Conservation (phyloP, 2,797 vertebrate species). For the Eulemur rubriventer region DNA sequence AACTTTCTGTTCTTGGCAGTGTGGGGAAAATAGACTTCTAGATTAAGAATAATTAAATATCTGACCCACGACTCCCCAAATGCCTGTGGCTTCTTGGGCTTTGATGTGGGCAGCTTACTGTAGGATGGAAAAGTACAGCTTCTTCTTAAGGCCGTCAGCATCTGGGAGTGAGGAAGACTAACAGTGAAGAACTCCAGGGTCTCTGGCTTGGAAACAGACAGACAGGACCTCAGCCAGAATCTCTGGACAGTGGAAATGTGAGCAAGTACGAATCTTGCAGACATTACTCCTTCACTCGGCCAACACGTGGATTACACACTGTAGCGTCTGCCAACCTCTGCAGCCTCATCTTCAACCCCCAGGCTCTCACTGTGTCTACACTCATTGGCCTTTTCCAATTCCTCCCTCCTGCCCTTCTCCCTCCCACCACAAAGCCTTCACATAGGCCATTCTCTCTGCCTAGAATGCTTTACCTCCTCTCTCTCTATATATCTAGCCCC, state of each 20-base stretch:
- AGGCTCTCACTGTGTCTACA: background rate
- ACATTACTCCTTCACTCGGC: background rate
- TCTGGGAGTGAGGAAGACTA: background rate
- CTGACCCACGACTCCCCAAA: conserved; percentile 73
- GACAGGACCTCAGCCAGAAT: conserved; percentile 33
- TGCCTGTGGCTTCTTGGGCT: conserved; percentile 75
- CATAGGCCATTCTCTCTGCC: background rate
- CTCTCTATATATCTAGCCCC: background rate
- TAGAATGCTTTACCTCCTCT: background rate
- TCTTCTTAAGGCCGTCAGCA: conserved; percentile 47
- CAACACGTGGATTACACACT: fast-evolving
- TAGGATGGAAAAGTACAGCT: conserved; percentile 70
- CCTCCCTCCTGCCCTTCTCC: background rate
- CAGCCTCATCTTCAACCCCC: background rate
- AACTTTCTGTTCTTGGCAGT: conserved; percentile 79
- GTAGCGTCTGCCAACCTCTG: background rate
- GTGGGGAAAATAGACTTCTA: conserved; percentile 64
- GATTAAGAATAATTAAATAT: conserved; percentile 79
- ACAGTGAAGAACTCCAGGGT: conserved; percentile 44
- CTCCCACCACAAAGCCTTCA: background rate
- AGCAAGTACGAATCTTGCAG: background rate
- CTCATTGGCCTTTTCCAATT: background rate
- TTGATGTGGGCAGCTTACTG: conserved; percentile 78
- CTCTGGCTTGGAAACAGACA: conserved; percentile 50
- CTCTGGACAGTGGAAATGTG: background rate